Conservation (phyloP, 1,140 invertebrate species). For the Drosophila biarmipes region DNA sequence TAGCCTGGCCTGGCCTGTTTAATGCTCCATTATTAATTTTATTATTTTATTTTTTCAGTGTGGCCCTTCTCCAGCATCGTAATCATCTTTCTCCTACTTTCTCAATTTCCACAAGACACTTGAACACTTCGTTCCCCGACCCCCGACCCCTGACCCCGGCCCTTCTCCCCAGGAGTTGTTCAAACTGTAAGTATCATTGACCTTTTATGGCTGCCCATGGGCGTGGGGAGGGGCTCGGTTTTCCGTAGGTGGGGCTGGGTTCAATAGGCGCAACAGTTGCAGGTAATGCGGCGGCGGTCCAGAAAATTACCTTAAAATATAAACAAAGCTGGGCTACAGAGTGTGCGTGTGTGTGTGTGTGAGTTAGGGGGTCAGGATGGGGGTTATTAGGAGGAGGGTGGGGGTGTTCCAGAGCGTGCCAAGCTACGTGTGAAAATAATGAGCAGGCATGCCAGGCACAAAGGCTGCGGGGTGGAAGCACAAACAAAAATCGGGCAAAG, state of each 20-base stretch:
- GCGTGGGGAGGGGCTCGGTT: neutral
- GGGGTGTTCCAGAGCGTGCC: conserved; percentile 42
- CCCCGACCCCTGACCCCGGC: neutral
- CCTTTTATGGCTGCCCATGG: conserved; percentile 38
- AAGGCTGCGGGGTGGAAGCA: conserved; percentile 24
- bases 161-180: conserved; percentile 43
- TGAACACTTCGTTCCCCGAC: conserved; percentile 55
- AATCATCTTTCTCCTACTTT: conserved; percentile 46
- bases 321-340: conserved; percentile 43
- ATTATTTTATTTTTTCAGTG: neutral
- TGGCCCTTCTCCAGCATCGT: neutral
- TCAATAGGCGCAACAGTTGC: conserved; percentile 73
- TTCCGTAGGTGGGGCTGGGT: neutral
- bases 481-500: conserved; percentile 41
- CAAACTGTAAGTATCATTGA: conserved; percentile 81
- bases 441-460: conserved; percentile 73
- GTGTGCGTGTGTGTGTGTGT: neutral
- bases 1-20: neutral
- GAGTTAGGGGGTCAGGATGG: neutral
- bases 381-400: too few species aligned
- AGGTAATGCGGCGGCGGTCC: conserved; percentile 58
- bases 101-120: conserved; percentile 67
- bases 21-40: neutral
- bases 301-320: conserved; percentile 76
- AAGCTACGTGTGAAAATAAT: conserved; percentile 78